Evolutionary conservation across 2,113 vertebrate genomes (phyloP).

Genomic region (Limnothrissa miodon): DNA sequence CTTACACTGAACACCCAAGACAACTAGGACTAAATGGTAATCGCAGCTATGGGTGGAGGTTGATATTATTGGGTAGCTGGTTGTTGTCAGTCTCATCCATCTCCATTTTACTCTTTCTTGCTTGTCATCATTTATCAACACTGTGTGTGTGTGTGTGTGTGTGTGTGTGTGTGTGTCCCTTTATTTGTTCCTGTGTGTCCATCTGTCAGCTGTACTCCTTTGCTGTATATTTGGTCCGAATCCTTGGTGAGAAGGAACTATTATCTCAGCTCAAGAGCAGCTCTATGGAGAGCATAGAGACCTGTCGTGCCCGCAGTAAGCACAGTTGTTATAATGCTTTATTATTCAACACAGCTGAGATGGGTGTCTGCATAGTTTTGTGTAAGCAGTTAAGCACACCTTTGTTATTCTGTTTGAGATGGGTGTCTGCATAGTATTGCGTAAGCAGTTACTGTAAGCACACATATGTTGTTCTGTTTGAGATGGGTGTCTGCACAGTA

Average conservation of each 20-base stretch:
- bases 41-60: neutral
- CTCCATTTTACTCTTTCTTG: neutral
- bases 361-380: too few species aligned
- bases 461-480: too few species aligned
- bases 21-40: neutral
- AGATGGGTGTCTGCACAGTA: neutral
- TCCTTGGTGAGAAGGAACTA: conserved; percentile 75
- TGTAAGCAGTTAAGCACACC: too few species aligned
- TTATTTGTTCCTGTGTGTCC: too few species aligned
- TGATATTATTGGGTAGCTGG: neutral
- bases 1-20: neutral
- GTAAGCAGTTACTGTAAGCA: too few species aligned
- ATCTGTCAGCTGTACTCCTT: conserved; percentile 86
- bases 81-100: neutral
- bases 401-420: too few species aligned
- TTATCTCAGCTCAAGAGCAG: conserved; percentile 89
- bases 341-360: too few species aligned
- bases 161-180: conserved; percentile 19
- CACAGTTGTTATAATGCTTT: conserved; percentile 29
- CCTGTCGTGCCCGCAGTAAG: conserved; percentile 92
- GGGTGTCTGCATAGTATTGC: too few species aligned
- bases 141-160: conserved; percentile 18
- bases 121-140: neutral
- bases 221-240: conserved; percentile 93
- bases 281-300: conserved; percentile 90